Evolutionary conservation across 2,888 invertebrate genomes (phyloP).

Genomic region (Acheta domesticus): DNA sequence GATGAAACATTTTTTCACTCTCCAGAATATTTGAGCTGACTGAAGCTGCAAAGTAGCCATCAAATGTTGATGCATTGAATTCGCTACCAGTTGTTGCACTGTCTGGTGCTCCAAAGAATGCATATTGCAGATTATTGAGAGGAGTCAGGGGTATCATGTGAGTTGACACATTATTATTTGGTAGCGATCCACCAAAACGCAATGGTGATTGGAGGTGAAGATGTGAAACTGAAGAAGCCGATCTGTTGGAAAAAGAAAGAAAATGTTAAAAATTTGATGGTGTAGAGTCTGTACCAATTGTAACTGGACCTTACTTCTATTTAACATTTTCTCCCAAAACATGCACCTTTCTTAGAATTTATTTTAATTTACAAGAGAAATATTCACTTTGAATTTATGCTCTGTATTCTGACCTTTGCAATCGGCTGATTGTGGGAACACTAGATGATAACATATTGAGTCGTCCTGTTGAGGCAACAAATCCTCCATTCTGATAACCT

Average conservation of each 20-base stretch:
- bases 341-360: too few relatives aligned
- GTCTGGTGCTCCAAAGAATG: neutral
- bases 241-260: neutral
- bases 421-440: neutral
- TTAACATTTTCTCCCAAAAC: too few relatives aligned
- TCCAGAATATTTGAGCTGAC: neutral
- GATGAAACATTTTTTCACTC: neutral
- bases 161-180: conserved; percentile 19
- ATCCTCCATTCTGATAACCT: conserved; percentile 24
- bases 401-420: neutral
- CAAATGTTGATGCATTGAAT: conserved; percentile 32
- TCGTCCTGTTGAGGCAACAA: neutral
- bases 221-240: neutral
- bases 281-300: too few relatives aligned
- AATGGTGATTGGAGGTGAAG: neutral
- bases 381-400: neutral
- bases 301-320: too few relatives aligned
- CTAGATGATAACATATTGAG: neutral
- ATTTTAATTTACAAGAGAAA: too few relatives aligned
- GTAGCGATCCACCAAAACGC: neutral
- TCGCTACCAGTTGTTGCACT: conserved; percentile 26
- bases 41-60: conserved; percentile 22
- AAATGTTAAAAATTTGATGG: neutral
- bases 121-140: neutral
- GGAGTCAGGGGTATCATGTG: conserved; percentile 12